Base-by-base conservation (phyloP, 1,140 invertebrate species). In the Galleria mellonella region DNA sequence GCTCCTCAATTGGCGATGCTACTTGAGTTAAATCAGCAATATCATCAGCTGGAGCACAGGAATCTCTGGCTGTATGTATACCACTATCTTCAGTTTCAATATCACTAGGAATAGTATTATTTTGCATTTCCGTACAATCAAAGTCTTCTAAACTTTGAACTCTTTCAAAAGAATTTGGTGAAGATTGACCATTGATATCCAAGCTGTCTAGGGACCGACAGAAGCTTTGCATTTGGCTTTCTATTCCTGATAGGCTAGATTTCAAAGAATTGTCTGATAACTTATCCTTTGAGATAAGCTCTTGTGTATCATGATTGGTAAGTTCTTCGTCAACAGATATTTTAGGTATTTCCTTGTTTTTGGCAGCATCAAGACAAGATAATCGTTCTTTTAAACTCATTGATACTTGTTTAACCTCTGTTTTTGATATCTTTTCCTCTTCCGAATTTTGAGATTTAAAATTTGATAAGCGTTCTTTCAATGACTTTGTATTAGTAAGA, bases 31-130 rank as follows among this genome's bases (percentile, higher is more conserved):
- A 62, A 50, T 89, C 88, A 38, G 83, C 87, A 4, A 90, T 89
- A 57, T 93, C 92, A 73, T 93, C 92, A 65, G 91, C 92, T 3
- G 92, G 92, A 14, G 90, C 92, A 60, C 92, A 93, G 10, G 92
- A 93, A 12, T 93, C 92, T 66, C 94, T 92, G 1, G 91, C 91
- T 15, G 92, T 94, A 55, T 94, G 93, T 41, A 95, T 94, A 2
- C 93, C 94, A 43, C 92, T 94, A 57, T 94, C 93, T 70, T 95
- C 93, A 9, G 91, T 87, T 75, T 94, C 92, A 7, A 92, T 92
- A 42, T 93, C 92, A 38, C 87, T 88, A 28, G 79, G 78, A 29
- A 87, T 81, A 14, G 82, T 81, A 46, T 82, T 77, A 49, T 86
- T 82, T 51, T 82, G 79, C 68, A 82, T 88, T 68, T 68, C 87